A percentile compares a stretch with the other conserved stretches of the same genome.
Conservation (phyloP, 2,113 vertebrate genomes). For the Amblyornis subalaris region DNA sequence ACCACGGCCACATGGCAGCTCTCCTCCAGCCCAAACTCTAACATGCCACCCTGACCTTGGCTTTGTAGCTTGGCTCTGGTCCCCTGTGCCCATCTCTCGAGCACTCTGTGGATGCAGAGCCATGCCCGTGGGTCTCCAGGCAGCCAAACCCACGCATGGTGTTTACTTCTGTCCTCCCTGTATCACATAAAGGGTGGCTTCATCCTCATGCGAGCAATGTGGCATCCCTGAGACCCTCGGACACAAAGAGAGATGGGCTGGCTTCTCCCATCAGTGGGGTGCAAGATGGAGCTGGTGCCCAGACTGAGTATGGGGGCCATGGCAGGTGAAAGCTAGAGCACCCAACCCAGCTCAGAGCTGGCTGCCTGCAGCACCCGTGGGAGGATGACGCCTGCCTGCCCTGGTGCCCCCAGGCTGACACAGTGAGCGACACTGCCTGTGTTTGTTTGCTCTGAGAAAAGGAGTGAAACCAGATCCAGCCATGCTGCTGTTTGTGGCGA, state of each 20-base stretch:
- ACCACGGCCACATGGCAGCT: rapidly evolving
- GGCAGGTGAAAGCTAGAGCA: background rate
- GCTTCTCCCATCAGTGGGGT: background rate
- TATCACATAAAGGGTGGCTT: background rate
- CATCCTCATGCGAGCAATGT: rapidly evolving
- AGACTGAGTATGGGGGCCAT: rapidly evolving
- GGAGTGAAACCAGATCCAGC: conserved; percentile 8
- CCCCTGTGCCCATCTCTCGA: background rate
- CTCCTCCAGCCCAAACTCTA: rapidly evolving
- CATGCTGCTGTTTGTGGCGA: background rate
- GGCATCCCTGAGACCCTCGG: rapidly evolving
- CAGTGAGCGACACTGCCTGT: rapidly evolving
- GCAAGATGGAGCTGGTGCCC: background rate
- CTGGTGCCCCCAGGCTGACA: rapidly evolving
- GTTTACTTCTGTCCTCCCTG: background rate
- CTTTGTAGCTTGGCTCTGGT: background rate
- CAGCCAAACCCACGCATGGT: rapidly evolving
- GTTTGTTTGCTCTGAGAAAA: conserved; percentile 20
- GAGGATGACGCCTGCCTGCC: rapidly evolving
- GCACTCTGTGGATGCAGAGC: background rate
- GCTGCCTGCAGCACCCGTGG: rapidly evolving
- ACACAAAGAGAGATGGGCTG: rapidly evolving
- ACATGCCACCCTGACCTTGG: background rate
- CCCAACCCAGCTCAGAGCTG: no score
- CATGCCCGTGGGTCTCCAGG: rapidly evolving